Conservation (phyloP, 2,113 vertebrate genomes). For the Sinocyclocheilus anophthalmus region DNA sequence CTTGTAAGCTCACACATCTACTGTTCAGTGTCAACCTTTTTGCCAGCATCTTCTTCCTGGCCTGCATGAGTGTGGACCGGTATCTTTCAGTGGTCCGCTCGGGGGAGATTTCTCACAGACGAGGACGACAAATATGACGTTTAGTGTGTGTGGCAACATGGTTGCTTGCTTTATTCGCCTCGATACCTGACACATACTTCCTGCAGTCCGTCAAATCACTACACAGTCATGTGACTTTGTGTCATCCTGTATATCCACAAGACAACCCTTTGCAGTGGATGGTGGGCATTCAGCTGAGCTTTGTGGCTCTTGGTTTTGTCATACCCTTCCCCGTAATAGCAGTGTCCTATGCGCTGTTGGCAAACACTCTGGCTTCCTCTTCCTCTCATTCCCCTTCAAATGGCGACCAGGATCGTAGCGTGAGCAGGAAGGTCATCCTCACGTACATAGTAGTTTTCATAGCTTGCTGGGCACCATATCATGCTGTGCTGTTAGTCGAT, state of each 20-base stretch:
- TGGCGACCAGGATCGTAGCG: constrained; percentile 80
- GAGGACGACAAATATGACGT: constrained; percentile 78
- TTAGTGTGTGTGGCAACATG: constrained; percentile 84
- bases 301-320: constrained; percentile 85
- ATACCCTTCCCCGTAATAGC: constrained; percentile 89
- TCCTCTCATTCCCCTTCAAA: constrained; percentile 49
- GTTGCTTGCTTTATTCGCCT: constrained; percentile 82
- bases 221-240: constrained; percentile 80
- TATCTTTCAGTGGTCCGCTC: constrained; percentile 78
- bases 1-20: constrained; percentile 89
- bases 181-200: constrained; percentile 91
- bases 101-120: constrained; percentile 42
- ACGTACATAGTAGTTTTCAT: constrained; percentile 92
- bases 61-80: constrained; percentile 63
- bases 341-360: constrained; percentile 84
- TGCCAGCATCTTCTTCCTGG: constrained; percentile 93
- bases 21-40: constrained; percentile 93
- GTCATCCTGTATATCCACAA: constrained; percentile 85
- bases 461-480: constrained; percentile 92
- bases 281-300: constrained; percentile 88
- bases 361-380: constrained; percentile 71
- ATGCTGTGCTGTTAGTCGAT: constrained; percentile 82
- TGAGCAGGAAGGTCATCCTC: constrained; percentile 87
- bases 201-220: constrained; percentile 79
- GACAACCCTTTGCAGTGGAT: constrained; percentile 87